Evolutionary conservation across 1,140 invertebrate genomes (phyloP).

Genomic region (Propsilocerus akamusi): DNA sequence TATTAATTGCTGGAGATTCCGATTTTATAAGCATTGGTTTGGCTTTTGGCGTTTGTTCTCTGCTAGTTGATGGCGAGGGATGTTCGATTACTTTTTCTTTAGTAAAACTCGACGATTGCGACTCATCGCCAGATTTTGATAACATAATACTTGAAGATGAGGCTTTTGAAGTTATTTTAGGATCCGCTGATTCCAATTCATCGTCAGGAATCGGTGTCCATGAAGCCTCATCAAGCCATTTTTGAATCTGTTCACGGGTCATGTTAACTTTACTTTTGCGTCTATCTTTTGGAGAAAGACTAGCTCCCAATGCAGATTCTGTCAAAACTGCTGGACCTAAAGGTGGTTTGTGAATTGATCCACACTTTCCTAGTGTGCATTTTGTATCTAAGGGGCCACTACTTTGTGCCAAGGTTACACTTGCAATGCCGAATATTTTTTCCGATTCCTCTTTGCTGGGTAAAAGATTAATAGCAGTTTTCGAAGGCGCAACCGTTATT

Average conservation of each 20-base stretch:
- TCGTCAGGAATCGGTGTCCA: constrained; percentile 29
- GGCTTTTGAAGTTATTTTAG: background rate
- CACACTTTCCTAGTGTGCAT: constrained; percentile 23
- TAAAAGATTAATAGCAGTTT: constrained; percentile 15
- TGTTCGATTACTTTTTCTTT: background rate
- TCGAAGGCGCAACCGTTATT: background rate
- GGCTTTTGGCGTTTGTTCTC: background rate
- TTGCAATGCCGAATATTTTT: constrained; percentile 26
- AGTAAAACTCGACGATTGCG: background rate
- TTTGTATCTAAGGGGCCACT: constrained; percentile 23
- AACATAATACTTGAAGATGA: background rate
- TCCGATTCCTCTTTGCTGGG: constrained; percentile 25
- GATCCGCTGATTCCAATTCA: constrained; percentile 22
- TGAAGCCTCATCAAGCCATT: constrained; percentile 45
- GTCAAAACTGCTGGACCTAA: constrained; percentile 22
- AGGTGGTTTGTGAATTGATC: constrained; percentile 22
- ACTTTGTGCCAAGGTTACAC: constrained; percentile 22
- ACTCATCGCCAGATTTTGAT: background rate
- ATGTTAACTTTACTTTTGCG: constrained; percentile 48
- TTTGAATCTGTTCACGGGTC: constrained; percentile 51
- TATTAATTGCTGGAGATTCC: background rate
- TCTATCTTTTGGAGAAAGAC: constrained; percentile 20
- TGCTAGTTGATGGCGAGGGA: background rate
- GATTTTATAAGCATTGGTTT: background rate
- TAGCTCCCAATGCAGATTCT: constrained; percentile 20